Percentiles rank a stretch among this genome's conserved stretches.
Evolutionary conservation across 1,140 invertebrate species (phyloP).

Genomic region (Drosophila subobscura): DNA sequence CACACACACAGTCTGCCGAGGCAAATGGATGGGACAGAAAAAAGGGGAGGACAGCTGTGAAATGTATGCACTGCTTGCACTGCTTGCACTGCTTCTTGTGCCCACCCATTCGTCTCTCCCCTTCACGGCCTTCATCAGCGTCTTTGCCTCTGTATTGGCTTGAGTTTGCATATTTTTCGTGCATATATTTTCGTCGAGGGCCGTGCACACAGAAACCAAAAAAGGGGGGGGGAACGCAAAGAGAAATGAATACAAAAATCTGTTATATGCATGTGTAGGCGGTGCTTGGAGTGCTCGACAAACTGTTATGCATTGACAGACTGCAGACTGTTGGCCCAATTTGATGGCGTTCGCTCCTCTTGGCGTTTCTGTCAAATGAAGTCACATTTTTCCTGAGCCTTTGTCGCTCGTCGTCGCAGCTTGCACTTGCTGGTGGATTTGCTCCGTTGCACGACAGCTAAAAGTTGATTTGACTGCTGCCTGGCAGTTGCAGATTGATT

Average conservation of each 20-base stretch:
- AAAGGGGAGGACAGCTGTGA: background rate
- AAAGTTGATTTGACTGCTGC: no score
- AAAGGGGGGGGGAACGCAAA: no score
- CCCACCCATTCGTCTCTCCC: background rate
- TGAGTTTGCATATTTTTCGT: slow-evolving; percentile 30
- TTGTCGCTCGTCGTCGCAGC: no score
- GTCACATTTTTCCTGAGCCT: no score
- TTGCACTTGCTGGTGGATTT: no score
- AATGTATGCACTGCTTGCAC: slow-evolving; percentile 21
- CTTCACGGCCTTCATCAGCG: background rate
- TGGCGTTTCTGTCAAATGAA: slow-evolving; percentile 1
- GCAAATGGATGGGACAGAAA: background rate
- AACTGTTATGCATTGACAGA: slow-evolving; percentile 30
- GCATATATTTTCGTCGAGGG: slow-evolving; percentile 43
- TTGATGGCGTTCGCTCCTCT: slow-evolving; percentile 5
- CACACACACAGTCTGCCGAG: background rate
- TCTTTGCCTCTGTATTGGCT: slow-evolving; percentile 29
- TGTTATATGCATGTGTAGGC: slow-evolving; percentile 2
- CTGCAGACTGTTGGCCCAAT: slow-evolving; percentile 1
- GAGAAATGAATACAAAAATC: no score
- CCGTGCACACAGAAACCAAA: slow-evolving; percentile 31
- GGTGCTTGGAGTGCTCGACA: slow-evolving; percentile 31
- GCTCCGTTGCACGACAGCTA: no score
- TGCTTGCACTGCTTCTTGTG: no score
- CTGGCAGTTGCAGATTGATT: no score